These are phyloP conservation scores for Saccostrea glomerata DNA, from an alignment of 1,140 invertebrate species.

Conservation along the genomic window DNA sequence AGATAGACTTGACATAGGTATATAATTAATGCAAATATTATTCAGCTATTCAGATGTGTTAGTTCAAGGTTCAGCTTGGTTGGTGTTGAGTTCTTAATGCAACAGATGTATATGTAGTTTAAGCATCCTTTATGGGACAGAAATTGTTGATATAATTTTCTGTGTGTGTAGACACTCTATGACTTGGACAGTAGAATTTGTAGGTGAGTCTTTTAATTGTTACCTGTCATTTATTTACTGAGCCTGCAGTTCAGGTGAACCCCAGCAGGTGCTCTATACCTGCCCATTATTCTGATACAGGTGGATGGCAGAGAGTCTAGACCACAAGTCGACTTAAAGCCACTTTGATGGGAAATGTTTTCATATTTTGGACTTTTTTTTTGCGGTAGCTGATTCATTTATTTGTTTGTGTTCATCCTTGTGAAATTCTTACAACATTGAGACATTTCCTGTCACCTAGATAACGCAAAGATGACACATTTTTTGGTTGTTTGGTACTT, in stretches of 20 bases:
- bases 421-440: constrained; percentile 34
- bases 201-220: constrained; percentile 33
- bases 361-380: constrained; percentile 8
- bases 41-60: constrained; percentile 37
- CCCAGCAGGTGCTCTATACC: background rate
- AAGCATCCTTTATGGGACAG: background rate
- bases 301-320: constrained; percentile 4
- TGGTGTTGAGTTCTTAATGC: constrained; percentile 1
- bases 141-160: background rate
- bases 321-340: background rate
- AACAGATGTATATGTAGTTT: background rate
- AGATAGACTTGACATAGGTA: constrained; percentile 35
- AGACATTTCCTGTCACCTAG: constrained; percentile 30
- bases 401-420: constrained; percentile 25
- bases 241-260: background rate
- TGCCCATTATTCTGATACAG: constrained; percentile 13
- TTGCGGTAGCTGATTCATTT: constrained; percentile 10
- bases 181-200: constrained; percentile 25
- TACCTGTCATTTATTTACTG: constrained; percentile 14
- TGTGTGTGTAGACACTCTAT: constrained; percentile 12
- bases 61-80: constrained; percentile 32
- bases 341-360: background rate
- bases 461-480: constrained; percentile 11
- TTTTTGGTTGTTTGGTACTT: constrained; percentile 21
- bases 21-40: constrained; percentile 39